Base-by-base conservation (phyloP, 1,140 invertebrate genomes). In the Penaeus chinensis region DNA sequence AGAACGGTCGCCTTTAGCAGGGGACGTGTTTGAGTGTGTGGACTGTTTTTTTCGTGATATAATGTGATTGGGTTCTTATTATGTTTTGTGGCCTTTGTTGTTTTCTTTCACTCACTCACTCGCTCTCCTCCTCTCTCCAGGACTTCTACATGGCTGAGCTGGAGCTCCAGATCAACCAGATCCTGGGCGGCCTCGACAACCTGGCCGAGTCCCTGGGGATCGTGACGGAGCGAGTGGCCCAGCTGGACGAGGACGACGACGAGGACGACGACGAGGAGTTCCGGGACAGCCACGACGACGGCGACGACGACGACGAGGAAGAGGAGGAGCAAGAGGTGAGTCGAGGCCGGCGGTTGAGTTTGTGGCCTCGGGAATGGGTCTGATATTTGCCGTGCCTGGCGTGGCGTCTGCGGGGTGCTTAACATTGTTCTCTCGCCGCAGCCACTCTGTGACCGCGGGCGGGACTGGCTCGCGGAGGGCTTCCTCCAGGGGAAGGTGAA, bases 71-170 rank as follows among this genome's bases (percentile, higher is more conserved):
- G 4, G 4, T 42, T 42, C 4, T 42, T 42, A 37, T 37, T 37
- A 42, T 42, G 4, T 7, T 42, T 42, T 42, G 0, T 8, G 0
- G 37, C 4, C 37, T 7, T 42, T 3, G 4, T 42, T 42, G 37
- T 42, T 8, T 8, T 42, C 37, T 3, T 8, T 42, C 37, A 7
- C 4, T 42, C 37, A 7, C 2, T 42, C 37, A 7, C 10, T 79
- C 47, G 18, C 42, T 85, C 18, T 24, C 54, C 1, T 8, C 11
- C 54, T 54, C 54, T 16, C 54, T 54, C 54, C 85, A 86, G 85
- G 85, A 81, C 37, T 86, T 86, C 62, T 86, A 86, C 24, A 81
- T 86, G 78, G 76, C 85, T 8, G 85, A 86, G 47, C 61, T 86
- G 42, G 85, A 86, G 42, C 77, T 86, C 20, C 85, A 86, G 60